Evolutionary conservation across 2,113 vertebrate genomes (phyloP), one percentile per base, ranked within the genome.

Genomic region (Paramormyrops kingsleyae): DNA sequence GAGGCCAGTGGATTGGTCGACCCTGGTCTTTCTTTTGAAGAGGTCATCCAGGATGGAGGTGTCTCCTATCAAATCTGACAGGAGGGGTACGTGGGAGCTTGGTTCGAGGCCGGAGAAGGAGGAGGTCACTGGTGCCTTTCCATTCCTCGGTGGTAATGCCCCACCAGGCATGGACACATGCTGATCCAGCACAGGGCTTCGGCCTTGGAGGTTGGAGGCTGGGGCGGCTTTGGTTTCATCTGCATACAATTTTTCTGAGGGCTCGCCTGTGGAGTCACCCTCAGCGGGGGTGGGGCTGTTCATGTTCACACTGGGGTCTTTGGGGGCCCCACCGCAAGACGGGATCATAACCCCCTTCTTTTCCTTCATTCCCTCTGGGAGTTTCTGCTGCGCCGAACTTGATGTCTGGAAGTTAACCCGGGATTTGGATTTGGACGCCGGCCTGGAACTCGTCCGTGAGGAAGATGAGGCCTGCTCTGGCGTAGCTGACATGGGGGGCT

Each of bases 11-110:
- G 85, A 90, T 13, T 44, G 93, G 47, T 85, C 87, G 89, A 88
- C 86, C 66, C 89, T 93, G 66, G 90, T 90, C 93, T 94, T 95
- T 91, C 95, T 95, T 94, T 93, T 95, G 89, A 99, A 97, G 89
- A 99, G 92, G 90, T 97, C 97, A 88, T 94, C 94, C 0, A 99
- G 97, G 94, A 99, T 94, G 88, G 98, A 99, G 5, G 96, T 98
- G 95, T 99, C 98, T 89, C 98, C 98, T 66, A 99, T 94, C 89
- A 99, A 95, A 90, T 97, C 96, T 89, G 92, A 92, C 90, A 97
- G 92, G 90, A 93, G 87, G 47, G 49, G 47, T 39, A 50, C 49
- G 1, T 53, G 27, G 47, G 27, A 6, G 5, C 50, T 35, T 52
- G 50, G 49, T 35, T 87, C 15, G 44, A 83, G 80, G 85, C 31